A percentile compares a stretch with the other conserved stretches of the same genome.
phyloP scores from a whole-genome alignment of 2,888 invertebrate genomes.

The Dolichomitus sp. region DNA sequence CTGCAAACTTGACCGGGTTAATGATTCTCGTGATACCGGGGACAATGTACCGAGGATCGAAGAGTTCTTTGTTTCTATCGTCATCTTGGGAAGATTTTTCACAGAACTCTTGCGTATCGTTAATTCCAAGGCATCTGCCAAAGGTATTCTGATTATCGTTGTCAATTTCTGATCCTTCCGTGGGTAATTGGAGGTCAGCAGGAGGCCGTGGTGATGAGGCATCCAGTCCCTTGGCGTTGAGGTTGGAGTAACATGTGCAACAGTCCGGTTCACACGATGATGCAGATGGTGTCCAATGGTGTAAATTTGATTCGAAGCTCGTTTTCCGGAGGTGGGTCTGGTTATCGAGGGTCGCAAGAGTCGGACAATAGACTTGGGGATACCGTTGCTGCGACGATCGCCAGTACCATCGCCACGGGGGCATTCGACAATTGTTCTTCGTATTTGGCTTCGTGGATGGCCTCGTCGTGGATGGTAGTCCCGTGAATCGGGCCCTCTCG shows the following conservation, averaged over 20 bases:
- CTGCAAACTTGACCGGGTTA: background rate
- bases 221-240: conserved; percentile 22
- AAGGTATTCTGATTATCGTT: conserved; percentile 23
- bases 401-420: conserved; percentile 19
- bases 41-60: background rate
- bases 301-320: conserved; percentile 13
- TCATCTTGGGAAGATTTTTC: background rate
- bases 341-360: conserved; percentile 22
- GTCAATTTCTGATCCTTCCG: conserved; percentile 3
- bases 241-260: conserved; percentile 10
- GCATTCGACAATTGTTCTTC: conserved; percentile 40
- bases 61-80: conserved; percentile 32
- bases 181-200: conserved; percentile 7
- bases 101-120: background rate
- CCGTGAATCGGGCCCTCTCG: conserved; percentile 78
- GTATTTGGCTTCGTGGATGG: conserved; percentile 70
- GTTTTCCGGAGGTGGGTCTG: conserved; percentile 14
- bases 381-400: conserved; percentile 25
- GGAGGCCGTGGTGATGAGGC: conserved; percentile 21
- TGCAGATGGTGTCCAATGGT: background rate
- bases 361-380: background rate
- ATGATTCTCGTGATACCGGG: background rate
- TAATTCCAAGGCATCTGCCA: conserved; percentile 6
- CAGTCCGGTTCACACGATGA: conserved; percentile 3
- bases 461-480: conserved; percentile 76